Percentiles rank a stretch among this genome's conserved stretches.
These are phyloP conservation scores for Mamestra configurata DNA, from an alignment of 1,140 invertebrate species.

Conservation along the genomic window DNA sequence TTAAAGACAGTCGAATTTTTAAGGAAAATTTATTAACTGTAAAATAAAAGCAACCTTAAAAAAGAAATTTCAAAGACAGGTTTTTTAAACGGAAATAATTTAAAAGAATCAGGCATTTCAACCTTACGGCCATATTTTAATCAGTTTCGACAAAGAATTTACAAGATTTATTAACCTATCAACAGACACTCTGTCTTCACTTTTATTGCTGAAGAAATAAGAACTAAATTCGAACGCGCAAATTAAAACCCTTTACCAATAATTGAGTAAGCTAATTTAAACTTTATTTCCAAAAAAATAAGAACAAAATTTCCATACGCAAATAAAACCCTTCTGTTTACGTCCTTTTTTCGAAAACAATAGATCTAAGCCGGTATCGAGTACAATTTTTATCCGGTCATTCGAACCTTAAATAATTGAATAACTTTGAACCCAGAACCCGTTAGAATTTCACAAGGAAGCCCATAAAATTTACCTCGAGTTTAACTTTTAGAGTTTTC, in stretches of 20 bases:
- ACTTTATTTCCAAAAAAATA: not conserved
- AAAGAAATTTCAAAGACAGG: not conserved
- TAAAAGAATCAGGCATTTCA: constrained; percentile 12
- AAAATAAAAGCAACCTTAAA: not conserved
- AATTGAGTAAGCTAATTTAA: not conserved
- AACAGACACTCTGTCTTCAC: not conserved
- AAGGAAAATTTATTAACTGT: not conserved
- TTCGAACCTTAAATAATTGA: constrained; percentile 52
- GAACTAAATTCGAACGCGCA: not conserved
- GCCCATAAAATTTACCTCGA: constrained; percentile 55
- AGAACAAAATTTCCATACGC: not conserved
- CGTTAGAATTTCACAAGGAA: constrained; percentile 50
- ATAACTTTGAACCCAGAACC: constrained; percentile 36
- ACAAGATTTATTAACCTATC: constrained; percentile 30
- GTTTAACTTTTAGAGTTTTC: constrained; percentile 54
- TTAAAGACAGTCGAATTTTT: no score
- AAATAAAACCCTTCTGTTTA: constrained; percentile 26
- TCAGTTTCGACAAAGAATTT: constrained; percentile 33
- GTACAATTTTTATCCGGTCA: constrained; percentile 46
- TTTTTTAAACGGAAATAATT: not conserved
- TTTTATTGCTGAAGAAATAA: not conserved
- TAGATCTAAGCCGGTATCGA: constrained; percentile 45
- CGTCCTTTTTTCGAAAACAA: constrained; percentile 33
- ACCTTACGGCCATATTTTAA: constrained; percentile 38
- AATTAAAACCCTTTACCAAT: not conserved